Evolutionary conservation across 2,113 vertebrate genomes (phyloP), one percentile per base, ranked within the genome.

Genomic region (Struthidea cinerea): DNA sequence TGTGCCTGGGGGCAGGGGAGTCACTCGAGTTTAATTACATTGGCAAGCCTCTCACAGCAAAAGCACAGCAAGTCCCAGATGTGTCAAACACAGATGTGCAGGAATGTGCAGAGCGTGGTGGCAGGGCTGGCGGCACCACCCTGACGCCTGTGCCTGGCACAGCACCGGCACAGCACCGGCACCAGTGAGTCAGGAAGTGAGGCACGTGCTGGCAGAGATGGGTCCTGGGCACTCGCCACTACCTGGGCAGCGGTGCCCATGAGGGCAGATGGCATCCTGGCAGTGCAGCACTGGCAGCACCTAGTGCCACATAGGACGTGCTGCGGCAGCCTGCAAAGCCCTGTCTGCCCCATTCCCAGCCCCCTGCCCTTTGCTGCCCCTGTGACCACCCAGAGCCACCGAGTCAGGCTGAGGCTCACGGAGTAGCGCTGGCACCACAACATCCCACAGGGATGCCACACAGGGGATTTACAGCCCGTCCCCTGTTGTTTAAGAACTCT

Each of bases 21-120:
- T 92, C 89, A 81, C 91, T 94, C 9, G 69, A 84, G 94, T 95
- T 92, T 97, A 96, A 97, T 94, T 96, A 94, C 89, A 68, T 68
- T 87, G 95, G 91, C 87, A 89, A 94, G 69, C 22, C 65, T 84
- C 82, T 80, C 1, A 7, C 84, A 70, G 21, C 0, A 9, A 39
- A 52, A 87, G 56, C 52, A 3, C 5, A 1, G 80, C 6, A 3
- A 87, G 92, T 92, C 87, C 83, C 91, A 77, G 71, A 87, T 16
- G 55, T 10, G 2, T 77, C 0, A 6, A 75, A 77, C 8, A 3
- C 95, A 84, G 96, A 75, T 60, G 91, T 52, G 73, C 42, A 6
- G 70, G 44, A 82, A 57, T 5, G 5, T 60, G 57, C 61, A 27
- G 82, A 60, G 74, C 73, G 47, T 41, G 5, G 7, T 37, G 6